Conservation (phyloP, 2,888 invertebrate genomes). For the Trachelus stipa region DNA sequence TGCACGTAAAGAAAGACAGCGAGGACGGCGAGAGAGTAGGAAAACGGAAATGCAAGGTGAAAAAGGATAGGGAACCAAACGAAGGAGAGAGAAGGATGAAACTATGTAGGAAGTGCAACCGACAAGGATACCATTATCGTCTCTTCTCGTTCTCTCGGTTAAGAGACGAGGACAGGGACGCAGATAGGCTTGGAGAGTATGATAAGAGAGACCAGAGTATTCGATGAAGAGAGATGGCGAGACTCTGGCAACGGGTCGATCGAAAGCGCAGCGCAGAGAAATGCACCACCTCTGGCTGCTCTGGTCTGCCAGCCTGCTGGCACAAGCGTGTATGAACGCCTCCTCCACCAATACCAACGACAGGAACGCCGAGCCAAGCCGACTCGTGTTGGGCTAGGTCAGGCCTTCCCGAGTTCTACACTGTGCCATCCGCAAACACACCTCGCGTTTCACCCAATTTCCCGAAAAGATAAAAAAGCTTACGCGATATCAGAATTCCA, state of each 20-base stretch:
- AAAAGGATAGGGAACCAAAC: conserved; percentile 6
- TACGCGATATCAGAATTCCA: neutral
- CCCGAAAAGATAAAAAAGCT: neutral
- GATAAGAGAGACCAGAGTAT: conserved; percentile 27
- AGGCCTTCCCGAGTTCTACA: conserved; percentile 65
- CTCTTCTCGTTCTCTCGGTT: neutral
- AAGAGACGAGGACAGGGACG: neutral
- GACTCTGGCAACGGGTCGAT: conserved; percentile 62
- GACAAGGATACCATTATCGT: neutral
- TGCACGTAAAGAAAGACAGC: conserved; percentile 4
- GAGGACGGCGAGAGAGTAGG: conserved; percentile 8
- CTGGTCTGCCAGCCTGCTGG: conserved; percentile 54
- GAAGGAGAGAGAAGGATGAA: conserved; percentile 16
- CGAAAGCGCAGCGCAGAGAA: conserved; percentile 66
- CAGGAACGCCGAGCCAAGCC: conserved; percentile 55
- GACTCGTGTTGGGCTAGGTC: conserved; percentile 66
- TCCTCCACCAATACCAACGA: conserved; percentile 54
- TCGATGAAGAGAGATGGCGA: conserved; percentile 31
- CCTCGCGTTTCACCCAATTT: conserved; percentile 12
- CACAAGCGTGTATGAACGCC: conserved; percentile 39
- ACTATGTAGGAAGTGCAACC: neutral
- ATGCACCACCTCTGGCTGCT: conserved; percentile 59
- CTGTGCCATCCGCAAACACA: conserved; percentile 59
- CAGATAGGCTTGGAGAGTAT: conserved; percentile 3
- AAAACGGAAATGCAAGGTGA: conserved; percentile 24